phyloP scores from a whole-genome alignment of 53 echinoderm and acorn worm genomes.

The Patiria pectinifera region DNA sequence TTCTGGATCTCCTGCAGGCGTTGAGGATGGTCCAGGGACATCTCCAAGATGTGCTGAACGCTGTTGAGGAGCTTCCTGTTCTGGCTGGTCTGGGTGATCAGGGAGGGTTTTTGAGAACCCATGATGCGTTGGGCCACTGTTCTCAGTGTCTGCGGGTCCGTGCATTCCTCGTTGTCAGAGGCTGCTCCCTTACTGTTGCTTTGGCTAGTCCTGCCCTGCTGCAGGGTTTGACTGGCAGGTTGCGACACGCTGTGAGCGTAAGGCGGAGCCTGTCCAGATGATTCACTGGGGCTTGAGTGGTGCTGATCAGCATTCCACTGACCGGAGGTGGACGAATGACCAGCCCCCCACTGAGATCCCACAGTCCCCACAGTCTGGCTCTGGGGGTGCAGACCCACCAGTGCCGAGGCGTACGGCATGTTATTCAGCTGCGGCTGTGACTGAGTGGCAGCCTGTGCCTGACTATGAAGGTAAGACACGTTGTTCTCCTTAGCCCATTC shows the following conservation, averaged over 20 bases:
- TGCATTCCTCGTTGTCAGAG: background rate
- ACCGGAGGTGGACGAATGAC: constrained; percentile 7
- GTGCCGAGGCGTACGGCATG: constrained; percentile 43
- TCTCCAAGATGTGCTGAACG: constrained; percentile 84
- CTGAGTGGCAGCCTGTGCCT: constrained; percentile 8
- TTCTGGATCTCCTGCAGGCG: constrained; percentile 87
- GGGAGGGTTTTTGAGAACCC: constrained; percentile 31
- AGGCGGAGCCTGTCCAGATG: background rate
- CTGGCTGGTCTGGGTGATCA: constrained; percentile 37
- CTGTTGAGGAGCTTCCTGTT: constrained; percentile 69
- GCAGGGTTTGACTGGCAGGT: background rate
- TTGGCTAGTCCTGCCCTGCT: background rate
- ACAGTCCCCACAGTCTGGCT: background rate
- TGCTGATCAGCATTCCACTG: constrained; percentile 46
- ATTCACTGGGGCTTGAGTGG: constrained; percentile 22
- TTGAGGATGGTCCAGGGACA: constrained; percentile 82
- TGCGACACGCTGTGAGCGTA: constrained; percentile 40
- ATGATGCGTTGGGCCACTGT: constrained; percentile 49
- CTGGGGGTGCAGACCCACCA: constrained; percentile 36
- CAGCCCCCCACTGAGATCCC: background rate
- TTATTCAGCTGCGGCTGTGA: constrained; percentile 5
- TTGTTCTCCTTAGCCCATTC: constrained; percentile 80
- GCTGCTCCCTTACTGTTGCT: background rate
- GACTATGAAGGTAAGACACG: constrained; percentile 24
- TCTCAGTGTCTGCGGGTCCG: constrained; percentile 28